Evolutionary conservation across 2,888 invertebrate genomes (phyloP).

Genomic region (Coenonympha glycerion): DNA sequence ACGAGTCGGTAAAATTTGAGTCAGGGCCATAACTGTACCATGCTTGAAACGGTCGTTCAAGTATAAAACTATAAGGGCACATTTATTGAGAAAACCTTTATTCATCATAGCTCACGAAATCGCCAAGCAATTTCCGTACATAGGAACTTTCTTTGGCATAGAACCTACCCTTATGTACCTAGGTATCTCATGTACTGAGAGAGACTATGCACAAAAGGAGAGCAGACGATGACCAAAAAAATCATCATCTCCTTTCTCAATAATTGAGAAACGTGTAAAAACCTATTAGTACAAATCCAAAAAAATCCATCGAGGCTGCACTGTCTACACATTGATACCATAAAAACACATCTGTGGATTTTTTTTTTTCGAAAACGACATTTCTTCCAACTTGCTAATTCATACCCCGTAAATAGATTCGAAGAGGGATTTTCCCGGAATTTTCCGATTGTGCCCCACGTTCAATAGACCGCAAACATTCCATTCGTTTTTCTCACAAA

Average conservation of each 20-base stretch:
- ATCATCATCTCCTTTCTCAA: too few species aligned
- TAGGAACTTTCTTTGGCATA: conserved; percentile 52
- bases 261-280: too few species aligned
- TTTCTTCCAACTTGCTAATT: too few species aligned
- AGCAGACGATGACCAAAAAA: too few species aligned
- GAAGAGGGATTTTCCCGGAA: background rate
- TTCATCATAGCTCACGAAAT: conserved; percentile 37
- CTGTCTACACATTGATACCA: too few species aligned
- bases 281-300: too few species aligned
- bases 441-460: background rate
- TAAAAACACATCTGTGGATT: too few species aligned
- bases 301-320: too few species aligned
- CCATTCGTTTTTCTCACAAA: conserved; percentile 4
- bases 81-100: conserved; percentile 35
- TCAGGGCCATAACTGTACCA: too few species aligned
- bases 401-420: background rate
- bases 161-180: conserved; percentile 50
- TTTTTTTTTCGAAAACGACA: too few species aligned
- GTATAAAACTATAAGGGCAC: conserved; percentile 45
- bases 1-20: too few species aligned
- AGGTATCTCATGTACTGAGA: conserved; percentile 48
- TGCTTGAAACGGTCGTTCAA: conserved; percentile 36
- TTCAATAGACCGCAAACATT: conserved; percentile 6
- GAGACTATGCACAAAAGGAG: too few species aligned
- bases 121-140: conserved; percentile 45